A percentile compares a stretch with the other conserved stretches of the same genome.
phyloP scores from a whole-genome alignment of 2,888 invertebrate genomes.

The Prosopocoilus inquinatus region DNA sequence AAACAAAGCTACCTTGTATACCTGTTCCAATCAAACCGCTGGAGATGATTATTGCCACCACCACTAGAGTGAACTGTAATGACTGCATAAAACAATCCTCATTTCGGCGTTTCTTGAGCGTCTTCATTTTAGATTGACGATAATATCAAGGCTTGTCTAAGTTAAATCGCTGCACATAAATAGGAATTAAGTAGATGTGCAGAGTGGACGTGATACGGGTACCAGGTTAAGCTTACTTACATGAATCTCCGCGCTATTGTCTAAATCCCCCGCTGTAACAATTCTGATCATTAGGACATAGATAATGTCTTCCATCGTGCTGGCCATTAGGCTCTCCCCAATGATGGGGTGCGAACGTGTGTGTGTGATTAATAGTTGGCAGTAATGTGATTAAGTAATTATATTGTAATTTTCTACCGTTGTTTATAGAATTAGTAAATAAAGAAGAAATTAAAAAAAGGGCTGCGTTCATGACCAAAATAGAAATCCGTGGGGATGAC shows the following conservation, averaged over 20 bases:
- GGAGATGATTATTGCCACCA: slow-evolving; percentile 36
- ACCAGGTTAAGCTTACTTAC: slow-evolving; percentile 25
- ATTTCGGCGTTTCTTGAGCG: slow-evolving; percentile 2
- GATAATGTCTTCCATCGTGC: slow-evolving; percentile 14
- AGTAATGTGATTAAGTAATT: slow-evolving; percentile 12
- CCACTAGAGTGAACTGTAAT: slow-evolving; percentile 41
- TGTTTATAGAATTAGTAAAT: too few relatives aligned
- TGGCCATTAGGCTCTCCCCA: neutral
- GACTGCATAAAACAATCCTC: neutral
- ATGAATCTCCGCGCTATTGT: slow-evolving; percentile 24
- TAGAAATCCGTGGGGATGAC: too few relatives aligned
- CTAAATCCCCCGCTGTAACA: slow-evolving; percentile 28
- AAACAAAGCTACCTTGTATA: slow-evolving; percentile 40
- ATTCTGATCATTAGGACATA: slow-evolving; percentile 24
- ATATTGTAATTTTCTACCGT: slow-evolving; percentile 3
- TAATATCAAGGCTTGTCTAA: neutral
- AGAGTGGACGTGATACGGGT: slow-evolving; percentile 17
- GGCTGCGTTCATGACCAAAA: too few relatives aligned
- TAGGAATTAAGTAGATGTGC: slow-evolving; percentile 13
- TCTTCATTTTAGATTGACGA: neutral
- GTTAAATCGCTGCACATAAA: slow-evolving; percentile 11
- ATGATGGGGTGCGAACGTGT: slow-evolving; percentile 4
- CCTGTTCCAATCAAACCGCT: slow-evolving; percentile 39
- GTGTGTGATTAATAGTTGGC: slow-evolving; percentile 6
- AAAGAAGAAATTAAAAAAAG: too few relatives aligned